Conservation (phyloP, 2,888 invertebrate species). For the Ferrisia virgata region DNA sequence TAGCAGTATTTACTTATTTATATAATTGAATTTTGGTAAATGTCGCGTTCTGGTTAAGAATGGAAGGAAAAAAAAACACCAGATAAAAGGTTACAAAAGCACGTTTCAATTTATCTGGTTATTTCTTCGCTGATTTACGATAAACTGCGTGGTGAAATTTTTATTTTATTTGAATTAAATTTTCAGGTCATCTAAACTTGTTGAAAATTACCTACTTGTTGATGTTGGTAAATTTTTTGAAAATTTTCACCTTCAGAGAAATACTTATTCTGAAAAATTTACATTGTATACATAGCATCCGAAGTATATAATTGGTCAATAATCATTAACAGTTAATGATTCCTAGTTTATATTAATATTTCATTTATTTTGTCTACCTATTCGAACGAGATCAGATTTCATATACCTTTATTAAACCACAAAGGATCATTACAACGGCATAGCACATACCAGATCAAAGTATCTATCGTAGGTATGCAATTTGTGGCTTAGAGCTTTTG, state of each 20-base stretch:
- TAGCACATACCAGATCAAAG: not conserved
- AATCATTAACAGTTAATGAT: no score
- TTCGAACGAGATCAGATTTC: not conserved
- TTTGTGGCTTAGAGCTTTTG: not conserved
- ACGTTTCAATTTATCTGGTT: not conserved
- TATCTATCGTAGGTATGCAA: not conserved
- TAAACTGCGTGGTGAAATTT: not conserved
- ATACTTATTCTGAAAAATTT: not conserved
- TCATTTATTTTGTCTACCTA: not conserved
- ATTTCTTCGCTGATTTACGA: not conserved
- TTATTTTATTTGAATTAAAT: not conserved
- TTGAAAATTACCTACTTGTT: not conserved
- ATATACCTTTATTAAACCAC: not conserved
- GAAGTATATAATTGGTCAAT: not conserved
- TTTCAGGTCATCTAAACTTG: not conserved
- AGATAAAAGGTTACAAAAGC: not conserved
- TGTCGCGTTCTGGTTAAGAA: not conserved
- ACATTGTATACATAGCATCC: not conserved
- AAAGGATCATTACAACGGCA: not conserved
- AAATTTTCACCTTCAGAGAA: no score
- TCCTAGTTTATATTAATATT: not conserved
- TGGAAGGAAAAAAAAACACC: not conserved
- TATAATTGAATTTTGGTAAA: not conserved
- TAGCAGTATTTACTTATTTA: not conserved
- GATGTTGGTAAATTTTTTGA: no score